A percentile compares a stretch with the other conserved stretches of the same genome.
These are phyloP conservation scores for Beaufortia kweichowensis DNA, from an alignment of 2,113 vertebrate species.

Conservation along the genomic window DNA sequence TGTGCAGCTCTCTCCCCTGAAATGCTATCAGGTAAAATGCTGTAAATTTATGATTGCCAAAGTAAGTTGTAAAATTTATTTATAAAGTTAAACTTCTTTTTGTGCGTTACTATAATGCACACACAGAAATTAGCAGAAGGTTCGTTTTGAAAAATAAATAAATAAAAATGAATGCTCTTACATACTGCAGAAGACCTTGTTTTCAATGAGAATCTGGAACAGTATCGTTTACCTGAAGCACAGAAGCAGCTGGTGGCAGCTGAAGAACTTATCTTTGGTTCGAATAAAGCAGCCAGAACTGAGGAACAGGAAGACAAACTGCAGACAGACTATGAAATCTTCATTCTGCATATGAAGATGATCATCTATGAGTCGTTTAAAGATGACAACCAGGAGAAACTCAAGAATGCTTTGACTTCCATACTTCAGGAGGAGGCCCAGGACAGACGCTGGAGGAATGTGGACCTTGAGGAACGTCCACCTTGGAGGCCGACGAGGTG, in stretches of 20 bases:
- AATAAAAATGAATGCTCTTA: conserved; percentile 20
- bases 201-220: conserved; percentile 53
- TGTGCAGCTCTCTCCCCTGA: background rate
- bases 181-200: conserved; percentile 10
- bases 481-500: conserved; percentile 75
- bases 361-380: conserved; percentile 71
- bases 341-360: conserved; percentile 70
- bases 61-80: no score
- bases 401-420: conserved; percentile 75
- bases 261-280: conserved; percentile 71
- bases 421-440: conserved; percentile 81
- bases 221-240: conserved; percentile 54
- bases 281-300: conserved; percentile 53
- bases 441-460: conserved; percentile 67
- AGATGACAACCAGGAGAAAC: conserved; percentile 59
- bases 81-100: no score
- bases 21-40: conserved; percentile 29
- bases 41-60: no score
- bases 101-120: no score
- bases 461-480: conserved; percentile 43
- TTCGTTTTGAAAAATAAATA: background rate
- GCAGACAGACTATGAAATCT: conserved; percentile 64
- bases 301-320: conserved; percentile 72
- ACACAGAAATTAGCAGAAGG: no score
- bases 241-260: conserved; percentile 70